Percentiles rank a stretch among this genome's conserved stretches.
Evolutionary conservation across 2,113 vertebrate species (phyloP).

Genomic region (Atrichornis clamosus): DNA sequence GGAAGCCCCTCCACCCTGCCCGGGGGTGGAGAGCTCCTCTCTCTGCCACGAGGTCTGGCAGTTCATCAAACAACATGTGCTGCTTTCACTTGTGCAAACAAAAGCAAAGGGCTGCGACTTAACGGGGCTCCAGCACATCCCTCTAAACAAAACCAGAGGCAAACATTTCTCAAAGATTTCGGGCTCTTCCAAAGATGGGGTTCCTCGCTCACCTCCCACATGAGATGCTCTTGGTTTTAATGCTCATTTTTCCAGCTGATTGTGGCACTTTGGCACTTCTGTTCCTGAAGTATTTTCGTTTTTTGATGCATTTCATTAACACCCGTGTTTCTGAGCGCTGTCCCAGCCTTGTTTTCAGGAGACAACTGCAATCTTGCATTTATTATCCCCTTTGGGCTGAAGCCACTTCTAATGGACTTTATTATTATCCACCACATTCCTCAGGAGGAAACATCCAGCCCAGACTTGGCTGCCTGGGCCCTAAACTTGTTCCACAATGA

Average conservation of each 20-base stretch:
- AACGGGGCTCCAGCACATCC: neutral
- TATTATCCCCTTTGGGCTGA: neutral
- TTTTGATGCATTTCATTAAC: neutral
- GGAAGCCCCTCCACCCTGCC: neutral
- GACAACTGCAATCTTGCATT: neutral
- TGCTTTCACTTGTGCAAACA: neutral
- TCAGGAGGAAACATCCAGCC: constrained; percentile 32
- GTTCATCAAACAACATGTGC: neutral
- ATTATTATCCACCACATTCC: constrained; percentile 18
- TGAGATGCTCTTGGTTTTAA: neutral
- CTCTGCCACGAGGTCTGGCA: neutral
- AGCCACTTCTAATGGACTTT: constrained; percentile 29
- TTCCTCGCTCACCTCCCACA: neutral
- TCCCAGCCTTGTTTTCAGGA: neutral
- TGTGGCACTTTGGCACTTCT: neutral
- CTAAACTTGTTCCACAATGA: neutral
- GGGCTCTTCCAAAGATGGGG: neutral
- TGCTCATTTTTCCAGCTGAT: neutral
- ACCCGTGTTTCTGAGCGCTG: neutral
- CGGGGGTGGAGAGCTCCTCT: rapidly evolving
- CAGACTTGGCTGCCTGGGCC: neutral
- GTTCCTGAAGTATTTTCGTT: neutral
- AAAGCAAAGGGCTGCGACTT: neutral
- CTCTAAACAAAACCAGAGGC: neutral
- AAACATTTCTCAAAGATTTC: neutral